Conservation (phyloP, 2,113 vertebrate genomes). For the Mobula birostris region DNA sequence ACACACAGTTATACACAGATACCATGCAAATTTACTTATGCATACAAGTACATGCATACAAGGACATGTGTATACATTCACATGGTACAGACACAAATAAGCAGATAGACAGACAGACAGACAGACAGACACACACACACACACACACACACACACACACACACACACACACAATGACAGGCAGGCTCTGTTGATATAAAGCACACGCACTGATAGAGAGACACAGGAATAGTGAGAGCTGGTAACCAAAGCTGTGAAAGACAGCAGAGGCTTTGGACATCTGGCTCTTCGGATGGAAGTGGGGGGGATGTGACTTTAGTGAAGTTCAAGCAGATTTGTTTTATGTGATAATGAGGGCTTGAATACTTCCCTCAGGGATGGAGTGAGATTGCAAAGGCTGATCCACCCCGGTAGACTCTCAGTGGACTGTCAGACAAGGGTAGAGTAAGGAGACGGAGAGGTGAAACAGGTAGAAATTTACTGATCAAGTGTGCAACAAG, state of each 20-base stretch:
- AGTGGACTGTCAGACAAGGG: neutral
- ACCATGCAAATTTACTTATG: too few species aligned
- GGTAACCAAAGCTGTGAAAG: neutral
- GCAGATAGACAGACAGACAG: neutral
- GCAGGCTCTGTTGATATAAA: neutral
- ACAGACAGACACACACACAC: neutral
- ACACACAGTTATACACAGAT: neutral
- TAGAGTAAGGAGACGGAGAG: neutral
- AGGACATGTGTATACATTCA: too few species aligned
- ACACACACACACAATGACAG: neutral
- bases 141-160: neutral
- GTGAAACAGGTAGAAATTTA: neutral
- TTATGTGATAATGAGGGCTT: conserved; percentile 25
- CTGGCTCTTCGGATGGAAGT: neutral
- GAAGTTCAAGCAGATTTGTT: conserved; percentile 22
- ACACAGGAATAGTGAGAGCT: neutral
- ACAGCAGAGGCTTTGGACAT: neutral
- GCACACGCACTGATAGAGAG: neutral
- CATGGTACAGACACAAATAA: too few species aligned
- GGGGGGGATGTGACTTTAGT: neutral
- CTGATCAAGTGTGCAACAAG: neutral
- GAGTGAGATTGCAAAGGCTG: neutral
- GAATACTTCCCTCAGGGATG: neutral
- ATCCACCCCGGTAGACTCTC: neutral
- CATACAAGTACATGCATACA: too few species aligned